Percentiles rank a stretch among this genome's conserved stretches.
These are phyloP conservation scores for Pinctada fucata DNA, from an alignment of 2,888 invertebrate species.

Conservation along the genomic window DNA sequence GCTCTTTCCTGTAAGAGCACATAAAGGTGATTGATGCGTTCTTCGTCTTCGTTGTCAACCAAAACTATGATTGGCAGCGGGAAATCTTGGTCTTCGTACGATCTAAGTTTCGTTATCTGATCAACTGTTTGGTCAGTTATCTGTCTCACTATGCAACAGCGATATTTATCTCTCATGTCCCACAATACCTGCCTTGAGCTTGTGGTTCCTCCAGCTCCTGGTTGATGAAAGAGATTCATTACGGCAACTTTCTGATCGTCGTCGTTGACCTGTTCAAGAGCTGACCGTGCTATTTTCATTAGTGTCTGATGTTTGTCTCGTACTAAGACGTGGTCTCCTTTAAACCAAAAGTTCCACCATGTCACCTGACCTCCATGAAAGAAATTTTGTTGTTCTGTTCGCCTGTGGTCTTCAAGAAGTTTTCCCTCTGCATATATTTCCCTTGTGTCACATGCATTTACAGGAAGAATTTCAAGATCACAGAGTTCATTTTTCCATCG, in stretches of 20 bases:
- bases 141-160: slow-evolving; percentile 58
- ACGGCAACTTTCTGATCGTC: slow-evolving; percentile 50
- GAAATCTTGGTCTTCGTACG: slow-evolving; percentile 46
- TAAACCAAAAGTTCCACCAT: slow-evolving; percentile 66
- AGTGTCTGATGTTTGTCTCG: slow-evolving; percentile 45
- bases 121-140: slow-evolving; percentile 57
- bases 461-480: slow-evolving; percentile 34
- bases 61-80: slow-evolving; percentile 63
- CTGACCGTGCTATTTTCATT: slow-evolving; percentile 29
- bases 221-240: slow-evolving; percentile 61
- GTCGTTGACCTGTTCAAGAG: slow-evolving; percentile 38
- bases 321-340: slow-evolving; percentile 51
- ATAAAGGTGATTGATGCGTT: slow-evolving; percentile 42
- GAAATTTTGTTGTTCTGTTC: slow-evolving; percentile 44
- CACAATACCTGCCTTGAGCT: slow-evolving; percentile 61
- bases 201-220: slow-evolving; percentile 66
- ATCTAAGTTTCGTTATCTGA: slow-evolving; percentile 53
- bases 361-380: slow-evolving; percentile 56
- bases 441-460: slow-evolving; percentile 16
- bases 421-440: not conserved
- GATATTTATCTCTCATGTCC: slow-evolving; percentile 51
- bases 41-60: slow-evolving; percentile 58
- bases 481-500: slow-evolving; percentile 40
- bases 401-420: slow-evolving; percentile 23
- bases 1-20: slow-evolving; percentile 46